phyloP scores from a whole-genome alignment of 2,113 vertebrate genomes.

The Eleginops maclovinus region DNA sequence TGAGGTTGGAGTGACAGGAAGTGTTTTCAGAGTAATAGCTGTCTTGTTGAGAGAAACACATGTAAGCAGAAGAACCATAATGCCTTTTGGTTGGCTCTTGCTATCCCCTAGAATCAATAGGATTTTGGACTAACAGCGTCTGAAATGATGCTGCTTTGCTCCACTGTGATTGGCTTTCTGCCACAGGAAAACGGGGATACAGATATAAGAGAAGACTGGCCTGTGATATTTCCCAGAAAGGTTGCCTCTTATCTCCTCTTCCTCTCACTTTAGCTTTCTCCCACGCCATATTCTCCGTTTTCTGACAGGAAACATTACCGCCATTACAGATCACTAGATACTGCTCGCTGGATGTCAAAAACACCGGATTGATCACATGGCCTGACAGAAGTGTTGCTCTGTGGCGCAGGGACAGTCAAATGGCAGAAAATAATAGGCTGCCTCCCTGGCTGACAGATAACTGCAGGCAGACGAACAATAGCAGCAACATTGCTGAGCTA shows the following conservation, averaged over 20 bases:
- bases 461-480: conserved; percentile 72
- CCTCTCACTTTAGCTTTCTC: conserved; percentile 50
- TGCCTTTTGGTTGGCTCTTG: conserved; percentile 36
- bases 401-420: conserved; percentile 77
- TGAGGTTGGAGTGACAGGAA: conserved; percentile 46
- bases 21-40: conserved; percentile 21
- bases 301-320: conserved; percentile 79
- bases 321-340: conserved; percentile 79
- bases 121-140: conserved; percentile 50
- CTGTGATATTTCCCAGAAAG: conserved; percentile 66
- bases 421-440: conserved; percentile 80
- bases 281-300: conserved; percentile 59
- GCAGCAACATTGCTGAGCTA: conserved; percentile 65
- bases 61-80: conserved; percentile 21
- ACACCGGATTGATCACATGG: conserved; percentile 78
- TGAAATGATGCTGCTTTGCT: conserved; percentile 46
- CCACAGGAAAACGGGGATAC: conserved; percentile 23
- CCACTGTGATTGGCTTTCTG: conserved; percentile 55
- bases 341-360: conserved; percentile 74
- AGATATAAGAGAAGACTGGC: conserved; percentile 29
- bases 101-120: conserved; percentile 50
- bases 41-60: conserved; percentile 49
- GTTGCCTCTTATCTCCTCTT: conserved; percentile 54
- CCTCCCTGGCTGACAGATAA: conserved; percentile 79
- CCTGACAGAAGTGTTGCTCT: conserved; percentile 66